phyloP scores from a whole-genome alignment of 2,797 vertebrate species.

The Thripadectes ignobilis region DNA sequence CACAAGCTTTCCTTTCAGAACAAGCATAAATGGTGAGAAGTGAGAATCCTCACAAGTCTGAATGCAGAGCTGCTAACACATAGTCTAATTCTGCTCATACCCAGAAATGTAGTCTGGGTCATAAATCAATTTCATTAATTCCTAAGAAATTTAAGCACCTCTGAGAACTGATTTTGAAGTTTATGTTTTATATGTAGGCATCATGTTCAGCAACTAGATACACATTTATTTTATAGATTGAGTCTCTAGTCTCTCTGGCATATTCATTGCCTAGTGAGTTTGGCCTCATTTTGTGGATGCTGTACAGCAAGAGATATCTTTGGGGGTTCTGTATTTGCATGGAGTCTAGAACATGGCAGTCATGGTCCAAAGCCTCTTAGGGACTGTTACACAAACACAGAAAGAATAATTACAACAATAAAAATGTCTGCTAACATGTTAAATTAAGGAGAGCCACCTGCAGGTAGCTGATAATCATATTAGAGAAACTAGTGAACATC shows the following conservation, averaged over 20 bases:
- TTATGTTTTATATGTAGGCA: not conserved
- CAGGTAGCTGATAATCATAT: conserved; percentile 21
- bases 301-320: not conserved
- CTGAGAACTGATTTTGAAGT: not conserved
- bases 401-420: conserved; percentile 24
- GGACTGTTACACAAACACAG: not conserved
- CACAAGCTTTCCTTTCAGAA: not conserved
- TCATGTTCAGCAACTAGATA: not conserved
- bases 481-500: conserved; percentile 28
- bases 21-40: not conserved
- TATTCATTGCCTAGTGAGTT: not conserved
- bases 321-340: not conserved
- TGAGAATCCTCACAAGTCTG: not conserved
- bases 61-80: not conserved
- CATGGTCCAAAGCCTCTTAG: not conserved
- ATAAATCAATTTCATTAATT: not conserved
- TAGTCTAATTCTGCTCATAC: not conserved
- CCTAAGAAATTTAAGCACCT: not conserved
- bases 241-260: not conserved
- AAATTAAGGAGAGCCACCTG: conserved; percentile 38
- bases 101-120: not conserved
- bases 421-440: not conserved
- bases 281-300: not conserved
- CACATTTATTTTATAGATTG: not conserved
- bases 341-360: not conserved